These are phyloP conservation scores for Orientallactaga bullata DNA, from an alignment of 2,113 vertebrate species.

Conservation along the genomic window DNA sequence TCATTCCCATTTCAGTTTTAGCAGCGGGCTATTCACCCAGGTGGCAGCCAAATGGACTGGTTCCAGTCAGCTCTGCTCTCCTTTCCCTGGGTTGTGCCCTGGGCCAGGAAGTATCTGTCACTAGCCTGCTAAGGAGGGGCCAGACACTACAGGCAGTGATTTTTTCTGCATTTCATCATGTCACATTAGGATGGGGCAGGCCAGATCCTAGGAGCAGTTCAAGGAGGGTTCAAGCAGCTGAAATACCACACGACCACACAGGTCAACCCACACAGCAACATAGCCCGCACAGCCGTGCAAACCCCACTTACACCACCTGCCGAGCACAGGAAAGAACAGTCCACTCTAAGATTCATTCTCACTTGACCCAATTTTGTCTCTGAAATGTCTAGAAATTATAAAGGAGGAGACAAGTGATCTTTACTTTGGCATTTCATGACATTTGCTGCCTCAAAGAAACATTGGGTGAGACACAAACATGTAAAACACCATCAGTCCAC, in stretches of 20 bases:
- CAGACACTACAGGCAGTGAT: rapidly evolving
- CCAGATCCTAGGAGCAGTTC: background rate
- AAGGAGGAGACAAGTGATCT: constrained; percentile 47
- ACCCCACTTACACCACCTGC: background rate
- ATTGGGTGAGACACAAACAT: background rate
- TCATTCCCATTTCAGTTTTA: background rate
- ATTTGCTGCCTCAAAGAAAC: constrained; percentile 25
- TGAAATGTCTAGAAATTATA: background rate
- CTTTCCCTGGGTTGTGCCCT: background rate
- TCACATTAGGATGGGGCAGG: rapidly evolving
- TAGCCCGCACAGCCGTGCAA: rapidly evolving
- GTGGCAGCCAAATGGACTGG: rapidly evolving
- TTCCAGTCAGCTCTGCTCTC: background rate
- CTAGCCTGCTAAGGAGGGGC: rapidly evolving
- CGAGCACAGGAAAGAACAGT: rapidly evolving
- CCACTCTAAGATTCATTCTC: background rate
- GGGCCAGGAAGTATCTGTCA: background rate
- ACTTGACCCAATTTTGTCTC: constrained; percentile 11
- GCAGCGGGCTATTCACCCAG: no score
- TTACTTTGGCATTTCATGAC: constrained; percentile 61
- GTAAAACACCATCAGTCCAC: rapidly evolving
- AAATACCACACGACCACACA: background rate
- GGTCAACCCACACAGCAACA: background rate
- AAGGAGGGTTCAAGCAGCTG: background rate
- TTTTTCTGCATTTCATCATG: no score